phyloP scores from a whole-genome alignment of 2,113 vertebrate species.

The Ondatra zibethicus region DNA sequence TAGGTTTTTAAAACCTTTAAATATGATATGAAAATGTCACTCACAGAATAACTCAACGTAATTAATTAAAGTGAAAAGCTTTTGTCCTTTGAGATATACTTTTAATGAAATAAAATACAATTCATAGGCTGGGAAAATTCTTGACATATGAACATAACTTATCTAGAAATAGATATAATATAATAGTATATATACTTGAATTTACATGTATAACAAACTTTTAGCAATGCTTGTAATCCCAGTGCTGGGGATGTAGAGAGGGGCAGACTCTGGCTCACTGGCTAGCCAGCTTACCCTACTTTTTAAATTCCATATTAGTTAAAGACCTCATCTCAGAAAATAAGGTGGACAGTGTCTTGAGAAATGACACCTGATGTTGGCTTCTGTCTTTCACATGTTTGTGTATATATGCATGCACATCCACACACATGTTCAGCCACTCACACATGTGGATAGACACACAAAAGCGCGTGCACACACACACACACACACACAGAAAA shows the following conservation, averaged over 20 bases:
- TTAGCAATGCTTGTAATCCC: neutral
- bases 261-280: neutral
- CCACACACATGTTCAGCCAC: neutral
- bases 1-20: neutral
- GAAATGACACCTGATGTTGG: too few relatives aligned
- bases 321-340: neutral
- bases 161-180: neutral
- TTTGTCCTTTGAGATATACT: neutral
- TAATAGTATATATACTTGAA: neutral
- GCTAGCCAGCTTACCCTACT: neutral
- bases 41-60: neutral
- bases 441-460: neutral
- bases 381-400: neutral
- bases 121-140: neutral
- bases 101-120: neutral
- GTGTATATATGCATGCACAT: neutral
- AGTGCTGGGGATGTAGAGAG: neutral
- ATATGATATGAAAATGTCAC: neutral
- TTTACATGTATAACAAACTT: neutral
- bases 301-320: neutral
- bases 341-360: neutral
- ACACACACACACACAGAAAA: neutral
- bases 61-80: conserved; percentile 33
- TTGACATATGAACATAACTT: neutral
- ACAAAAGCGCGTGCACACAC: neutral